Evolutionary conservation across 2,888 invertebrate genomes (phyloP).

Genomic region (Leucania comma): DNA sequence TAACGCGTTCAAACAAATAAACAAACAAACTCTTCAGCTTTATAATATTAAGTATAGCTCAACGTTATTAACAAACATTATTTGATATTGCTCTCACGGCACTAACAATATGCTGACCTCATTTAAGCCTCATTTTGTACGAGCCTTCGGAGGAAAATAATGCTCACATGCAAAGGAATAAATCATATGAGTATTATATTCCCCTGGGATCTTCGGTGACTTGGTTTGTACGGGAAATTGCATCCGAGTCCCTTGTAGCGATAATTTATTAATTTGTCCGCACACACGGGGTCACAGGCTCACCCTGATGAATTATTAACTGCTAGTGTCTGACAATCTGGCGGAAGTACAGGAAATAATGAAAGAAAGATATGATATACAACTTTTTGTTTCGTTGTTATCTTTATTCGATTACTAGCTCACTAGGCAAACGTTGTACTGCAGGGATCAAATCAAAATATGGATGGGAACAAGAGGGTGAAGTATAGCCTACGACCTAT

Average conservation of each 20-base stretch:
- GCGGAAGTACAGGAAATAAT: conserved; percentile 34
- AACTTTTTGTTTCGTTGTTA: conserved; percentile 37
- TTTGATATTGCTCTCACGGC: background rate
- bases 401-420: conserved; percentile 14
- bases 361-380: conserved; percentile 31
- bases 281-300: conserved; percentile 45
- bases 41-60: too few relatives aligned
- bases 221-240: conserved; percentile 74
- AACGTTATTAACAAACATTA: conserved; percentile 4
- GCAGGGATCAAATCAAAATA: too few relatives aligned
- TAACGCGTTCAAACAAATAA: too few relatives aligned
- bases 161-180: conserved; percentile 45
- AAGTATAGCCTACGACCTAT: too few relatives aligned
- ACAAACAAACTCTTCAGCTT: too few relatives aligned
- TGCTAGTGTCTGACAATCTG: conserved; percentile 47
- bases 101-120: conserved; percentile 19
- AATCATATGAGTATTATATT: conserved; percentile 53
- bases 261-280: conserved; percentile 80
- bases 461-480: too few relatives aligned
- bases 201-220: conserved; percentile 61
- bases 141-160: conserved; percentile 40
- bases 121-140: conserved; percentile 48
- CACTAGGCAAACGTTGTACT: too few relatives aligned
- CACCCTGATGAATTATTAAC: conserved; percentile 59
- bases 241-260: conserved; percentile 70